These are phyloP conservation scores for Irena cyanogastra DNA, from an alignment of 2,113 vertebrate genomes.

Conservation along the genomic window DNA sequence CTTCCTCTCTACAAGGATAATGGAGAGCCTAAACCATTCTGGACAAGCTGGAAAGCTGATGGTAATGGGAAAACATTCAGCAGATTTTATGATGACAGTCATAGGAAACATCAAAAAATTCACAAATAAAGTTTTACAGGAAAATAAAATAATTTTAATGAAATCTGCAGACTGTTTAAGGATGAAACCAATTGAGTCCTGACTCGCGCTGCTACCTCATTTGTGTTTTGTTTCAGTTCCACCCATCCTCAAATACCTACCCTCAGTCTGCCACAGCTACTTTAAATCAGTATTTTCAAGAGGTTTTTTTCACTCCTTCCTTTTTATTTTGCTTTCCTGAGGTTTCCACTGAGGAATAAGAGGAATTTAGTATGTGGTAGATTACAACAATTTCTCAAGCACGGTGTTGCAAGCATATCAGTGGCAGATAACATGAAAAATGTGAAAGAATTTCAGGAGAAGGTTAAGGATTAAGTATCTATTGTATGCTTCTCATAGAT, in stretches of 20 bases:
- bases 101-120: background rate
- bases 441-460: background rate
- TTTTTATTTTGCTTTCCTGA: background rate
- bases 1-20: rapidly evolving
- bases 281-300: background rate
- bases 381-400: background rate
- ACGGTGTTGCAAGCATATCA: background rate
- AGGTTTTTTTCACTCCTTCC: background rate
- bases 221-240: background rate
- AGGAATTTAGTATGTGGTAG: background rate
- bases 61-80: background rate
- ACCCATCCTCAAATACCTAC: background rate
- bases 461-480: background rate
- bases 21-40: background rate
- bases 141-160: background rate
- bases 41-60: background rate
- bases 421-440: background rate
- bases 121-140: background rate
- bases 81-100: background rate
- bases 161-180: background rate
- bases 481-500: background rate
- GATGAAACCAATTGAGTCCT: background rate
- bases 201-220: background rate
- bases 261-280: background rate
- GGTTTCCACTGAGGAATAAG: background rate